Conservation (phyloP, 2,113 vertebrate genomes). For the Dryoscopus gambensis region DNA sequence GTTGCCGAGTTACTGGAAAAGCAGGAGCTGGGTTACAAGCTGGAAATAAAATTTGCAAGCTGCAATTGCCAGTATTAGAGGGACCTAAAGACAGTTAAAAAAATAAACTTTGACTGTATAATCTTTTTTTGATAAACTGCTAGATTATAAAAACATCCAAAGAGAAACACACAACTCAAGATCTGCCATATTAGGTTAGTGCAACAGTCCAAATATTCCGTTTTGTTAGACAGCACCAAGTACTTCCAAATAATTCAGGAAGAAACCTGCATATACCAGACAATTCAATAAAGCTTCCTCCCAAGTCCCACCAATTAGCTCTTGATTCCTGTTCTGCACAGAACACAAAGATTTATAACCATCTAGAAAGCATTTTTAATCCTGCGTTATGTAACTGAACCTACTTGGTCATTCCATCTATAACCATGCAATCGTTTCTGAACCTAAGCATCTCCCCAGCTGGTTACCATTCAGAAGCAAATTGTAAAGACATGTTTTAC, state of each 20-base stretch:
- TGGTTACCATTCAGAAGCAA: neutral
- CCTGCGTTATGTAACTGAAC: slow-evolving; percentile 20
- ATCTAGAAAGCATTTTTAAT: slow-evolving; percentile 23
- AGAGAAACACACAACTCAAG: neutral
- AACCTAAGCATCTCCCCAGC: neutral
- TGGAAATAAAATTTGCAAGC: neutral
- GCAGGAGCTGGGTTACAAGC: neutral
- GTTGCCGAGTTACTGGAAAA: neutral
- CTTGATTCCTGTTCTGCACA: neutral
- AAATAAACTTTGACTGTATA: neutral
- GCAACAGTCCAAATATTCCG: neutral
- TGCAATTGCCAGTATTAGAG: neutral
- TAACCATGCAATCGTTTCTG: neutral
- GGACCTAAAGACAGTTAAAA: neutral
- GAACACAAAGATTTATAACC: neutral
- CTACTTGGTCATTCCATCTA: neutral
- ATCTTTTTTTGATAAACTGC: neutral
- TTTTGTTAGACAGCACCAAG: neutral
- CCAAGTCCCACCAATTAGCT: neutral
- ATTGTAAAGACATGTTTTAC: neutral
- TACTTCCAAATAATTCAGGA: neutral
- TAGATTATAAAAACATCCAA: neutral
- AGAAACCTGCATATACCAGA: neutral
- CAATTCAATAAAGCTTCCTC: neutral
- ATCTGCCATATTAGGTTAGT: neutral